Evolutionary conservation across 2,113 vertebrate genomes (phyloP), one percentile per base, ranked within the genome.

Genomic region (Nothoprocta perdicaria): DNA sequence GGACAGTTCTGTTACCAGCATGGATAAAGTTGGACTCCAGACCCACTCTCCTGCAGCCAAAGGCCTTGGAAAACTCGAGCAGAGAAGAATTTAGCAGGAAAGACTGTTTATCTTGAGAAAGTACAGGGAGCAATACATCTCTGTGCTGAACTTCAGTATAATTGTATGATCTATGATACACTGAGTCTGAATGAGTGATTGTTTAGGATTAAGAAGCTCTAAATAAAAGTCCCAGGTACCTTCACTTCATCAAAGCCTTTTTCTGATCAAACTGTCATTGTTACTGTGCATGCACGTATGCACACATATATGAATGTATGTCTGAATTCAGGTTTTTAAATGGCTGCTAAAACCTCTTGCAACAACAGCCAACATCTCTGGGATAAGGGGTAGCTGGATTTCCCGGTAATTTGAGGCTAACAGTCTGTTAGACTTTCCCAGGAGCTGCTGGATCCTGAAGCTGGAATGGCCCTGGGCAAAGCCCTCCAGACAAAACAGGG

Each of bases 1-100:
- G 22, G 16, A 19, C n/a, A 75, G 27, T 40, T 50, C 23, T 26
- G 10, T 8, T 81, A 46, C 66, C n/a, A 65, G 65, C 24, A 75
- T 1, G 2, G 68, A 31, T 50, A 79, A 72, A 80, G 43, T n/a
- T 66, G 35, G 5, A 35, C 60, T 80, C 50, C 55, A 66, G 68
- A 26, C 3, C 1, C 1, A 7, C 10, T 76, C 6, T 72, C 12
- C 58, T n/a, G 12, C 5, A 6, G n/a, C 10, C 5, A 72, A 57
- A 63, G 61, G 26, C 10, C 63, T 81, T 48, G 43, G 48, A 76
- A 0, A 91, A 2, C 35, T 53, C 48, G n/a, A 10, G 26, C 41
- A 87, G n/a, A 86, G 12, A 10, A 48, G 2, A 60, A 14, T 26
- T 61, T 12, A 48, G 12, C 24, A 80, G 63, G 17, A 60, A 80